Evolutionary conservation across 2,113 vertebrate genomes (phyloP).

Genomic region (Rhynchomys soricoides): DNA sequence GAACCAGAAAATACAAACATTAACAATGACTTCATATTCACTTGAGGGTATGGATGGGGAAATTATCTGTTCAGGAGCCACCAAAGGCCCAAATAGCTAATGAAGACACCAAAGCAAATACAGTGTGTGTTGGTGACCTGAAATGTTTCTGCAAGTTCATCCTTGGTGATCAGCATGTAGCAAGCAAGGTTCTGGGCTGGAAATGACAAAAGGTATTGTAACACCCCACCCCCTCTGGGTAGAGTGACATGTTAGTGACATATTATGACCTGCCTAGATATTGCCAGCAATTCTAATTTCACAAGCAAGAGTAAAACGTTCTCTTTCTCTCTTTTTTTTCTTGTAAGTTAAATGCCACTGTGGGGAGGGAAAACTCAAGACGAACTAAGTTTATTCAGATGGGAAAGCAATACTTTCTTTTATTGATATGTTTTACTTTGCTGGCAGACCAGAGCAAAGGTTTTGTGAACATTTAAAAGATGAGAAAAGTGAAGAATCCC

Average conservation of each 20-base stretch:
- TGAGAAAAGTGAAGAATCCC: slow-evolving; percentile 92
- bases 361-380: slow-evolving; percentile 70
- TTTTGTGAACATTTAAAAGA: slow-evolving; percentile 94
- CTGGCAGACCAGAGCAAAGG: slow-evolving; percentile 93
- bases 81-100: background rate
- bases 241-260: background rate
- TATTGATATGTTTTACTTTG: slow-evolving; percentile 91
- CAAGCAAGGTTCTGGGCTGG: slow-evolving; percentile 66
- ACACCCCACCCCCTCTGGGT: background rate
- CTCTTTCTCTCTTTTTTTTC: slow-evolving; percentile 42
- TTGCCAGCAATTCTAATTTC: slow-evolving; percentile 64
- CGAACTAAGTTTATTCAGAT: slow-evolving; percentile 65
- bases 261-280: slow-evolving; percentile 52
- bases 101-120: slow-evolving; percentile 37
- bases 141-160: slow-evolving; percentile 71
- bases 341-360: slow-evolving; percentile 67
- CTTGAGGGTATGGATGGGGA: background rate
- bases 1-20: background rate
- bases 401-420: slow-evolving; percentile 82
- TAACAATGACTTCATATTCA: background rate
- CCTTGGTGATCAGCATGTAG: slow-evolving; percentile 3
- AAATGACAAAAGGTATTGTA: slow-evolving; percentile 80
- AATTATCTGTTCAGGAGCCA: background rate
- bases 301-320: slow-evolving; percentile 70
- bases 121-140: background rate